Evolutionary conservation across 2,888 invertebrate species (phyloP).

Genomic region (Yponomeuta sedellus): DNA sequence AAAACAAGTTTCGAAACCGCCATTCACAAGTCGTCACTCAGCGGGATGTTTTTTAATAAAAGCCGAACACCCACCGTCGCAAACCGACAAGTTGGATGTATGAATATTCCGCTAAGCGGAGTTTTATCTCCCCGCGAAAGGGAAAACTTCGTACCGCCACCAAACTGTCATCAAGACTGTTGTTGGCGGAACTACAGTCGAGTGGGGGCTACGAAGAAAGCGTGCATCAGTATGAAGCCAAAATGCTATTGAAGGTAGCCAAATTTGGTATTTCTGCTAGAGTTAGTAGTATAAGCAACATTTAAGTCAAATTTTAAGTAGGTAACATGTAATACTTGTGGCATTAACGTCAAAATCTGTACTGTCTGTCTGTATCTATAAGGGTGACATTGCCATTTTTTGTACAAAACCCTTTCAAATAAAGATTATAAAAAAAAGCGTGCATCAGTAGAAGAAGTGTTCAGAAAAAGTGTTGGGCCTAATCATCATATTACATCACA

Average conservation of each 20-base stretch:
- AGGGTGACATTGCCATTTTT: too few species aligned
- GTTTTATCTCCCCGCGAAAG: constrained; percentile 20
- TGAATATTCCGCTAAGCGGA: constrained; percentile 21
- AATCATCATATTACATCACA: too few species aligned
- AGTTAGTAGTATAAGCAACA: too few species aligned
- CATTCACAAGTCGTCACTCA: not conserved
- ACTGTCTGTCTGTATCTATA: too few species aligned
- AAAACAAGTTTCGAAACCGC: not conserved
- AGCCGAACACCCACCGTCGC: not conserved
- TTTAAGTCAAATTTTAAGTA: too few species aligned
- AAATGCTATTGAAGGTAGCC: too few species aligned
- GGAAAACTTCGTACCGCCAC: constrained; percentile 18
- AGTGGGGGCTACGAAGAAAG: not conserved
- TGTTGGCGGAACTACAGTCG: not conserved
- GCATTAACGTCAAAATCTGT: too few species aligned
- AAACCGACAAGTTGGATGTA: constrained; percentile 17
- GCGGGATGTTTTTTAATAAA: constrained; percentile 2
- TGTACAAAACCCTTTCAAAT: too few species aligned
- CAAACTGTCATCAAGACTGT: constrained; percentile 5
- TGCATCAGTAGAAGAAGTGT: not conserved
- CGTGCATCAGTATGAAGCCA: not conserved
- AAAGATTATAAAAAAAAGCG: too few species aligned
- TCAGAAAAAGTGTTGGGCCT: too few species aligned
- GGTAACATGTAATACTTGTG: too few species aligned
- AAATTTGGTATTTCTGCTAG: too few species aligned